Conservation (phyloP, 2,113 vertebrate genomes). For the Thinocorus orbignyianus region DNA sequence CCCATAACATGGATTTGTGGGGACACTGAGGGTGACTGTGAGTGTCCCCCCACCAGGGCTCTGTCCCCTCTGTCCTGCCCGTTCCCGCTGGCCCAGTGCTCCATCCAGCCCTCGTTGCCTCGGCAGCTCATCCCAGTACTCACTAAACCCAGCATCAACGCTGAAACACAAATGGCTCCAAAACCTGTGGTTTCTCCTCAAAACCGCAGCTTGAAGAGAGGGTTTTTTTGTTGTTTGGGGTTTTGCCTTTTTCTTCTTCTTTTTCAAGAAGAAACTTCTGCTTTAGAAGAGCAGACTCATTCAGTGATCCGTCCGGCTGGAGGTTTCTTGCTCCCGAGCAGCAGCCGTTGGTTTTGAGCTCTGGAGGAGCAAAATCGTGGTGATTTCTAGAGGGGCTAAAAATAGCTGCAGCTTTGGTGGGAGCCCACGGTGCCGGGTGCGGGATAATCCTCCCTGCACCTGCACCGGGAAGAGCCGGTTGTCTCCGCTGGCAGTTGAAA, state of each 20-base stretch:
- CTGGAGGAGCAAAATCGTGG: neutral
- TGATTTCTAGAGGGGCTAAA: neutral
- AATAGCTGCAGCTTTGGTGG: neutral
- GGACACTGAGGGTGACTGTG: conserved; percentile 28
- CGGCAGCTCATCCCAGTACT: fast-evolving
- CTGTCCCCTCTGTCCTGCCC: neutral
- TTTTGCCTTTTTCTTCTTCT: neutral
- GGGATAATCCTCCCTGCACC: neutral
- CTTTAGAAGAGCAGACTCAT: neutral
- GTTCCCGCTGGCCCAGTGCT: fast-evolving
- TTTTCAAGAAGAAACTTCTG: conserved; percentile 8
- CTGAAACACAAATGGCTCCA: neutral
- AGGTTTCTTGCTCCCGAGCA: neutral
- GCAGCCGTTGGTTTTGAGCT: neutral
- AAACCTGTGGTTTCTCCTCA: conserved; percentile 35
- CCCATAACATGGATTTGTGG: neutral
- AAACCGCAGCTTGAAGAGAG: neutral
- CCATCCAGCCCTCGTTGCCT: neutral
- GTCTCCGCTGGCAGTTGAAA: neutral
- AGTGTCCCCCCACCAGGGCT: neutral
- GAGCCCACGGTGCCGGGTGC: neutral
- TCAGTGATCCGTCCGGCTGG: neutral
- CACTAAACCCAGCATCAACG: fast-evolving
- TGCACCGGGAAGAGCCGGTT: neutral
- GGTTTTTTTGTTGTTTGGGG: neutral